These are phyloP conservation scores for Lasius fuliginosus DNA, from an alignment of 2,888 invertebrate genomes.

Conservation along the genomic window DNA sequence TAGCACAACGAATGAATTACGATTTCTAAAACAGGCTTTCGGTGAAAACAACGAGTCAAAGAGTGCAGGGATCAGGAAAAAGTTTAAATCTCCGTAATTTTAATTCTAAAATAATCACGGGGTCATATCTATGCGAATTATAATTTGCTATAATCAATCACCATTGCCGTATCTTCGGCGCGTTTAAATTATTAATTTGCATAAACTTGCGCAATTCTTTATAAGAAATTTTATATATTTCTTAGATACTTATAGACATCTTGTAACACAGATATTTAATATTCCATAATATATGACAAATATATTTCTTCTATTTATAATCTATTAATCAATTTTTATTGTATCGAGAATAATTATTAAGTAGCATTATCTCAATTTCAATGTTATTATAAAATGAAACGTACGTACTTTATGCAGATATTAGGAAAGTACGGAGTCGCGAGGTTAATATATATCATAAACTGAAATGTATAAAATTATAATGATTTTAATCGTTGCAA, in stretches of 20 bases:
- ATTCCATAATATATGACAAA: slow-evolving; percentile 23
- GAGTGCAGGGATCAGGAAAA: neutral
- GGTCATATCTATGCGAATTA: neutral
- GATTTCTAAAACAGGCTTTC: slow-evolving; percentile 6
- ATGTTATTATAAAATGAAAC: slow-evolving; percentile 18
- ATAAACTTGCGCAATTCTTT: slow-evolving; percentile 7
- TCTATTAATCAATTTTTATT: slow-evolving; percentile 15
- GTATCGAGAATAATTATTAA: slow-evolving; percentile 18
- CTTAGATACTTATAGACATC: neutral
- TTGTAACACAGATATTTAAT: slow-evolving; percentile 34
- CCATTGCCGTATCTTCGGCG: neutral
- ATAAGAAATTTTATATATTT: slow-evolving; percentile 28
- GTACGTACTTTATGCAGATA: slow-evolving; percentile 17
- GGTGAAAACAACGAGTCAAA: neutral
- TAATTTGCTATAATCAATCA: slow-evolving; percentile 17
- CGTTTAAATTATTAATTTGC: slow-evolving; percentile 24
- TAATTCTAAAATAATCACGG: slow-evolving; percentile 19
- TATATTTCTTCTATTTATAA: slow-evolving; percentile 34
- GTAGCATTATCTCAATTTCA: neutral
- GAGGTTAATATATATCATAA: slow-evolving; percentile 12
- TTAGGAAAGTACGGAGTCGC: neutral
- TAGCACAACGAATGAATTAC: slow-evolving; percentile 24
- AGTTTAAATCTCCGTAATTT: slow-evolving; percentile 6
- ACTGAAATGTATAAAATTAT: neutral
- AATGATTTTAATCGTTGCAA: slow-evolving; percentile 14